Percentiles rank a stretch among this genome's conserved stretches.
Evolutionary conservation across 2,113 vertebrate genomes (phyloP).

Genomic region (Ammodytes marinus): DNA sequence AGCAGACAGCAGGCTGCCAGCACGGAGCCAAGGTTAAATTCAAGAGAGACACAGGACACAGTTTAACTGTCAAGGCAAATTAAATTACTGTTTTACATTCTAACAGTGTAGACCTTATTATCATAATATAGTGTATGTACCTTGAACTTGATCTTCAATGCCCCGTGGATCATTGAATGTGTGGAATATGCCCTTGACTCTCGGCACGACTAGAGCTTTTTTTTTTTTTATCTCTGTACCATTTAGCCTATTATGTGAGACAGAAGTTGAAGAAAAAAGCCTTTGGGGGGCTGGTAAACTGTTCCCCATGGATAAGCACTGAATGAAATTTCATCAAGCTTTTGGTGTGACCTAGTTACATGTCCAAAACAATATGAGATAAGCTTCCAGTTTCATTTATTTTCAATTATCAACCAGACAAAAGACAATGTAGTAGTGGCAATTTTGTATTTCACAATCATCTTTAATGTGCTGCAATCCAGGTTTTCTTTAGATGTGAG

Average conservation of each 20-base stretch:
- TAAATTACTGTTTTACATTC: constrained; percentile 65
- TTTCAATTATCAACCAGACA: constrained; percentile 25
- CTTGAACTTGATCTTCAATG: constrained; percentile 58
- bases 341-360: constrained; percentile 50
- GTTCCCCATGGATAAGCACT: constrained; percentile 23
- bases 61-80: constrained; percentile 33
- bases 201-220: constrained; percentile 7
- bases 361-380: constrained; percentile 5
- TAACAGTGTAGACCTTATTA: constrained; percentile 42
- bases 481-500: constrained; percentile 22
- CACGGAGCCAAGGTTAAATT: constrained; percentile 26
- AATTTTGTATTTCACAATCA: constrained; percentile 16
- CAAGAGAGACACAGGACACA: constrained; percentile 22
- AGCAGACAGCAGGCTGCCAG: constrained; percentile 21
- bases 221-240: constrained; percentile 28
- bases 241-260: constrained; percentile 36
- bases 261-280: constrained; percentile 30
- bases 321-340: constrained; percentile 34
- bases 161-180: constrained; percentile 34
- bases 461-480: constrained; percentile 63
- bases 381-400: constrained; percentile 20
- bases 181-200: constrained; percentile 40
- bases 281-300: constrained; percentile 13
- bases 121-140: constrained; percentile 35
- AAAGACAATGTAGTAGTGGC: constrained; percentile 10